Percentiles rank a stretch among this genome's conserved stretches.
phyloP scores from a whole-genome alignment of 2,113 vertebrate genomes.

The Malurus cyaneus region DNA sequence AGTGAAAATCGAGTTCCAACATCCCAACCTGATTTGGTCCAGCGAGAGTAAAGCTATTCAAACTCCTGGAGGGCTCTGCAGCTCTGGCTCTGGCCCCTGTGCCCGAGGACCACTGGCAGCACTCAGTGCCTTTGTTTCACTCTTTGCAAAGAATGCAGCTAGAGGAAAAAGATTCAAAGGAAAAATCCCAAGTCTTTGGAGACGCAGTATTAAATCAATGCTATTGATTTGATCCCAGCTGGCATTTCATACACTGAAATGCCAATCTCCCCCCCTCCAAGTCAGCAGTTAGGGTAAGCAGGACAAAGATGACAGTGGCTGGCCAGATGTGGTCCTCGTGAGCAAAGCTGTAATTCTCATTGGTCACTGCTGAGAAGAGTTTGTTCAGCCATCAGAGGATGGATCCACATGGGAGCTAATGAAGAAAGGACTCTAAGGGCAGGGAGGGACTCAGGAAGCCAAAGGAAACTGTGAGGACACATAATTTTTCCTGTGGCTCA shows the following conservation, averaged over 20 bases:
- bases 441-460: neutral
- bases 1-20: neutral
- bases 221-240: slow-evolving; percentile 25
- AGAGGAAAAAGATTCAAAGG: neutral
- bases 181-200: slow-evolving; percentile 12
- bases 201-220: slow-evolving; percentile 7
- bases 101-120: slow-evolving; percentile 41
- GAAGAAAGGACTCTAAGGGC: neutral
- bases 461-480: neutral
- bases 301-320: neutral
- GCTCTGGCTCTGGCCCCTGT: neutral
- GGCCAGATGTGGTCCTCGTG: neutral
- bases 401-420: neutral
- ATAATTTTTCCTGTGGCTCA: neutral
- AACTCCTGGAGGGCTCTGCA: neutral
- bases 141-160: slow-evolving; percentile 18
- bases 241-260: neutral
- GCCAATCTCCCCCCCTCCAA: neutral
- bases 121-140: neutral
- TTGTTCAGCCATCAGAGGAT: neutral
- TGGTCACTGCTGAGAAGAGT: neutral
- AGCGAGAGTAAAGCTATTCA: neutral
- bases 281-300: neutral
- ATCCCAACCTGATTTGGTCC: neutral
- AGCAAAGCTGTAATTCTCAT: neutral